Evolutionary conservation across 1,140 invertebrate genomes (phyloP).

Genomic region (Scaptodrosophila lebanonensis): DNA sequence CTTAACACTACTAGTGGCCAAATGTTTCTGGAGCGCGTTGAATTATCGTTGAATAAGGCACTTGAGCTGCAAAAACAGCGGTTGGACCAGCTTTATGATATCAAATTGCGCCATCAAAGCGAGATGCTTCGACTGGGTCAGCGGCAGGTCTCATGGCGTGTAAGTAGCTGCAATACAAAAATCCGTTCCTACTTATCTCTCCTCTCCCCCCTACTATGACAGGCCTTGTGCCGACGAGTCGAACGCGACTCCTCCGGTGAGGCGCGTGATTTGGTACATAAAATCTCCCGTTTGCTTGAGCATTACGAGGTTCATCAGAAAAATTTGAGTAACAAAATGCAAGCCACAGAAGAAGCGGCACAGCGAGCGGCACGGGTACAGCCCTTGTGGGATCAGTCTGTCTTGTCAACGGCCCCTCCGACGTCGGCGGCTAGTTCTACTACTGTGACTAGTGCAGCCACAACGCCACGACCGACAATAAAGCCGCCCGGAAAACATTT

Average conservation of each 20-base stretch:
- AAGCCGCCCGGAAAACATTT: too few relatives aligned
- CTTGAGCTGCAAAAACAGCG: constrained; percentile 52
- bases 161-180: constrained; percentile 9
- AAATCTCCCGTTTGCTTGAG: constrained; percentile 54
- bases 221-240: constrained; percentile 41
- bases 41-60: constrained; percentile 60
- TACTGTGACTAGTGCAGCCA: too few relatives aligned
- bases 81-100: constrained; percentile 39
- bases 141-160: constrained; percentile 55
- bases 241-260: constrained; percentile 45
- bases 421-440: too few relatives aligned
- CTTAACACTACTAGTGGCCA: constrained; percentile 52
- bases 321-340: constrained; percentile 45
- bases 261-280: constrained; percentile 45
- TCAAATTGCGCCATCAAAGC: constrained; percentile 55
- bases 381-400: constrained; percentile 31
- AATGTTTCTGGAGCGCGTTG: constrained; percentile 61
- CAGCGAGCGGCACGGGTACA: constrained; percentile 34
- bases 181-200: not conserved
- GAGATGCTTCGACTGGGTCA: constrained; percentile 48
- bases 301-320: constrained; percentile 56
- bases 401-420: not conserved
- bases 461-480: too few relatives aligned
- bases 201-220: too few relatives aligned
- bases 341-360: constrained; percentile 44